Evolutionary conservation across 2,113 vertebrate genomes (phyloP).

Genomic region (Chaetops frenatus): DNA sequence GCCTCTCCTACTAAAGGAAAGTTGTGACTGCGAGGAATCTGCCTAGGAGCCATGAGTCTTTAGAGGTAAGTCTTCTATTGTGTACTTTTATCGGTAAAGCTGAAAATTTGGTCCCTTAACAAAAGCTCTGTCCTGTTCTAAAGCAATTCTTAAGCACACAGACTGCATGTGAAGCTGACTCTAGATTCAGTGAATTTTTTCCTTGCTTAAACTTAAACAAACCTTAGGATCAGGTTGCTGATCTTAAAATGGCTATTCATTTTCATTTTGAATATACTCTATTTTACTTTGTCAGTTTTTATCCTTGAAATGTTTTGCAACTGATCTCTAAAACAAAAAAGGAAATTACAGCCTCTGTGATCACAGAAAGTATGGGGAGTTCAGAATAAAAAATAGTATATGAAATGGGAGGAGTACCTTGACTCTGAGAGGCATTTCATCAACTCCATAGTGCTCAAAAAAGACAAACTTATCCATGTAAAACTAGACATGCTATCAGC

Average conservation of each 20-base stretch:
- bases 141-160: background rate
- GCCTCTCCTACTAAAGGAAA: background rate
- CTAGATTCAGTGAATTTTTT: background rate
- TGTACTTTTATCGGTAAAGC: background rate
- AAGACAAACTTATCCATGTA: background rate
- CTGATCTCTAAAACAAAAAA: background rate
- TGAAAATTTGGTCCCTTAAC: background rate
- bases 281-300: background rate
- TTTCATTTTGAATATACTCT: constrained; percentile 2
- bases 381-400: background rate
- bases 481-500: background rate
- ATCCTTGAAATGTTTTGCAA: background rate
- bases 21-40: background rate
- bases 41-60: background rate
- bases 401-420: background rate
- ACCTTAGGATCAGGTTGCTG: background rate
- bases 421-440: background rate
- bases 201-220: background rate
- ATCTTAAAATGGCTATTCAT: background rate
- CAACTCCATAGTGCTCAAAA: background rate
- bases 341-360: background rate
- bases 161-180: background rate
- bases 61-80: background rate
- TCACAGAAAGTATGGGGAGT: background rate
- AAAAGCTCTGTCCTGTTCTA: background rate